Conservation (phyloP, 1,140 invertebrate genomes). For the Hylaeus anthracinus region DNA sequence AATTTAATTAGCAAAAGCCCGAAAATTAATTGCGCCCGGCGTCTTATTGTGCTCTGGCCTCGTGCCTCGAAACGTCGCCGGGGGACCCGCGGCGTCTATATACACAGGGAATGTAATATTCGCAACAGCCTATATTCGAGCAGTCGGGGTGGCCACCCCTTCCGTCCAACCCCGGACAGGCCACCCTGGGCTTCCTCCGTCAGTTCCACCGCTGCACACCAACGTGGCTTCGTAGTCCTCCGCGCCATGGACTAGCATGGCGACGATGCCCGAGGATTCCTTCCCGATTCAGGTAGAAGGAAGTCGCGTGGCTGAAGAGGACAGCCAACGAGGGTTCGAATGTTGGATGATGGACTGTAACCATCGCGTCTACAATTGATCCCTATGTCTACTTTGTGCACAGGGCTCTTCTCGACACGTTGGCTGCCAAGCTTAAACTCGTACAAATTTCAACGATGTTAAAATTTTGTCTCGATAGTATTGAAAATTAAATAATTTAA, state of each 20-base stretch:
- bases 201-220: background rate
- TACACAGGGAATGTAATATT: conserved; percentile 79
- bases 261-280: background rate
- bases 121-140: conserved; percentile 75
- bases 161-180: conserved; percentile 45
- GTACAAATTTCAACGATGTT: too few relatives aligned
- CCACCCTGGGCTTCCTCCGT: background rate
- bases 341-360: too few relatives aligned
- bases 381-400: too few relatives aligned
- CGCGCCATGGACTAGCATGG: conserved; percentile 52
- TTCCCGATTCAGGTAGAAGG: conserved; percentile 20
- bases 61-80: conserved; percentile 60
- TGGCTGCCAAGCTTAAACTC: too few relatives aligned
- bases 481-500: too few relatives aligned
- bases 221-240: conserved; percentile 30
- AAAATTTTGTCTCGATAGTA: too few relatives aligned
- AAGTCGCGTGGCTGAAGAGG: too few relatives aligned
- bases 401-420: too few relatives aligned
- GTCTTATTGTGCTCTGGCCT: conserved; percentile 75
- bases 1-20: conserved; percentile 79
- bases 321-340: too few relatives aligned
- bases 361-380: too few relatives aligned
- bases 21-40: conserved; percentile 78
- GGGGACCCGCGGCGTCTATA: conserved; percentile 66
- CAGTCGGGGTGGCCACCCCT: conserved; percentile 66